Evolutionary conservation across 2,888 invertebrate species (phyloP).

Genomic region (Chironomus riparius): DNA sequence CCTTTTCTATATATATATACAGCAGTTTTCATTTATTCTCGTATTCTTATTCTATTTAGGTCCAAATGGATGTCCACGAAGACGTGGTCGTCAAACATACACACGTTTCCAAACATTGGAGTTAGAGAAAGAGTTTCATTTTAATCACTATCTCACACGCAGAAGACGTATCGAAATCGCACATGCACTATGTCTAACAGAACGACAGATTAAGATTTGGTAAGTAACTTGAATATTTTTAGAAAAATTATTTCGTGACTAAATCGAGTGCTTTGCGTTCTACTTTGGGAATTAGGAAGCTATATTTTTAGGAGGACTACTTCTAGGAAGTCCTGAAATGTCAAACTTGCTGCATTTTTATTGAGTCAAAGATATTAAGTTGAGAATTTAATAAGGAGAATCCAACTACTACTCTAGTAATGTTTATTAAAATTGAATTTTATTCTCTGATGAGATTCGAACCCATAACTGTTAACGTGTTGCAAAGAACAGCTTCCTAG

Average conservation of each 20-base stretch:
- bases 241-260: constrained; percentile 54
- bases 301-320: too few relatives aligned
- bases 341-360: too few relatives aligned
- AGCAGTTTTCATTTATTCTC: background rate
- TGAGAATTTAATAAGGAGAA: too few relatives aligned
- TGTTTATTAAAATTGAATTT: too few relatives aligned
- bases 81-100: constrained; percentile 94
- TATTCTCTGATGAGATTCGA: too few relatives aligned
- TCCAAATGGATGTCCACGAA: constrained; percentile 89
- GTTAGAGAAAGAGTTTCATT: constrained; percentile 97
- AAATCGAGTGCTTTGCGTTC: too few relatives aligned
- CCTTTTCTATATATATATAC: background rate
- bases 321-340: too few relatives aligned
- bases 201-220: constrained; percentile 95
- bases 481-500: too few relatives aligned
- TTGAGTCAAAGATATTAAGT: too few relatives aligned
- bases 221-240: constrained; percentile 62
- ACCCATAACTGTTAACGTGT: too few relatives aligned
- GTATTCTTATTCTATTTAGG: constrained; percentile 55
- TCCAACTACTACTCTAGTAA: too few relatives aligned
- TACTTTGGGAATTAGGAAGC: too few relatives aligned
- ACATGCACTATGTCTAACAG: constrained; percentile 89
- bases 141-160: constrained; percentile 94
- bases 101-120: constrained; percentile 97
- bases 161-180: constrained; percentile 95